Conservation (phyloP, 2,888 invertebrate genomes). For the Cyclophora albipunctata region DNA sequence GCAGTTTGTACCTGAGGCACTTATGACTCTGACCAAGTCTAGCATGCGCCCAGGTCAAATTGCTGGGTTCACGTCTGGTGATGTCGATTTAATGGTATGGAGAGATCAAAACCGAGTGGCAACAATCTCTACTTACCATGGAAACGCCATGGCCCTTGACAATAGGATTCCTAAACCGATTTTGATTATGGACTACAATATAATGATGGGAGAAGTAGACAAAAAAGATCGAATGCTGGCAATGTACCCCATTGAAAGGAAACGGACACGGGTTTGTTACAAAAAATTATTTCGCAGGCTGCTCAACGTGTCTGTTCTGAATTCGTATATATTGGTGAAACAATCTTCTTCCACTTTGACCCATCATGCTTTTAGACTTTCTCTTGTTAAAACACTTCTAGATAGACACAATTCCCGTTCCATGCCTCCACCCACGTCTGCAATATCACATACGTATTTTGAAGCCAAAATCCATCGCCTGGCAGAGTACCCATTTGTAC, state of each 20-base stretch:
- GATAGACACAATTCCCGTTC: background rate
- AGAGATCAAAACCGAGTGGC: constrained; percentile 6
- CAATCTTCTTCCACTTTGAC: background rate
- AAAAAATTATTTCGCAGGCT: constrained; percentile 16
- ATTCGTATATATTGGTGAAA: constrained; percentile 16
- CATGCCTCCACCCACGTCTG: background rate
- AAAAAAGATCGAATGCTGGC: constrained; percentile 6
- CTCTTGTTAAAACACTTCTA: background rate
- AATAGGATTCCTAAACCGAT: constrained; percentile 8
- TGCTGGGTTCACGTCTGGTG: constrained; percentile 9
- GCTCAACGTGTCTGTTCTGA: background rate
- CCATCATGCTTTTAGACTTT: background rate
- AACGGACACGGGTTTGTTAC: constrained; percentile 14
- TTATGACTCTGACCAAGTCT: constrained; percentile 1
- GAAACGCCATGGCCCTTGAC: constrained; percentile 8
- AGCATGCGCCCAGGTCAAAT: background rate
- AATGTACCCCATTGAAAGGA: too few species aligned
- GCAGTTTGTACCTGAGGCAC: background rate
- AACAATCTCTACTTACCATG: background rate
- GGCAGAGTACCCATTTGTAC: background rate
- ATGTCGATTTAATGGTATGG: constrained; percentile 21
- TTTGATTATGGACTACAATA: constrained; percentile 2
- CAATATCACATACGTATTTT: background rate
- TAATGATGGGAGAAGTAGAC: too few species aligned
- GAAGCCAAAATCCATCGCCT: background rate